phyloP scores from a whole-genome alignment of 1,140 invertebrate species.

The Drosophila sp. region DNA sequence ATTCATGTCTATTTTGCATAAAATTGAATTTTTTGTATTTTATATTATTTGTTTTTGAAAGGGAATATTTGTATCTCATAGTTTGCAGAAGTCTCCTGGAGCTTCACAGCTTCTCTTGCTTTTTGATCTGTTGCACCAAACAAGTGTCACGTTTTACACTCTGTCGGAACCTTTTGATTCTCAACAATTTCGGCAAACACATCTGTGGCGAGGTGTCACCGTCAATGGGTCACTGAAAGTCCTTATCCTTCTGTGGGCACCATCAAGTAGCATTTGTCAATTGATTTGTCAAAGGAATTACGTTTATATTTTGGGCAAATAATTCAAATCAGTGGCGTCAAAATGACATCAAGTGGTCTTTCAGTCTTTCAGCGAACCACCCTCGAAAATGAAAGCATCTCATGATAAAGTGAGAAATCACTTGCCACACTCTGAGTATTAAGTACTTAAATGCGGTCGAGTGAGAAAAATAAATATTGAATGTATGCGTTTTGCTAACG shows the following conservation, averaged over 20 bases:
- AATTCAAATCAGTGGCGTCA: constrained; percentile 60
- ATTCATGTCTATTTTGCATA: constrained; percentile 13
- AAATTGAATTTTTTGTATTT: constrained; percentile 26
- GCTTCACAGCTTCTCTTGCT: constrained; percentile 40
- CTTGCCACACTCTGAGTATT: constrained; percentile 19
- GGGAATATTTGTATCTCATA: constrained; percentile 10
- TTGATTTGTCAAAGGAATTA: constrained; percentile 79
- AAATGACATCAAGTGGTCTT: constrained; percentile 70
- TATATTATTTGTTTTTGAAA: neutral
- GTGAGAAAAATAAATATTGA: constrained; percentile 25
- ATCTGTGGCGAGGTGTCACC: constrained; percentile 50
- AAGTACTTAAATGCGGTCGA: constrained; percentile 9
- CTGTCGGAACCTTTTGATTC: constrained; percentile 20
- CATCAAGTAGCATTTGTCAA: constrained; percentile 51
- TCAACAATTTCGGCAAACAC: constrained; percentile 49
- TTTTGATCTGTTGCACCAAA: constrained; percentile 68
- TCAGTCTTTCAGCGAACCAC: constrained; percentile 51
- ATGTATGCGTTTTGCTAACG: neutral
- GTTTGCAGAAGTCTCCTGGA: constrained; percentile 22
- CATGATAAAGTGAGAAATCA: constrained; percentile 28
- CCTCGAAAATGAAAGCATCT: constrained; percentile 10
- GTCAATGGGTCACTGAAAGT: constrained; percentile 40
- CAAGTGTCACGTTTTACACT: constrained; percentile 52
- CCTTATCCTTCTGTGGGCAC: constrained; percentile 59
- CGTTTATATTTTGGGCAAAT: constrained; percentile 72